Evolutionary conservation across 2,888 invertebrate species (phyloP), one percentile per base, ranked within the genome.

Genomic region (Galerucella calmariensis): DNA sequence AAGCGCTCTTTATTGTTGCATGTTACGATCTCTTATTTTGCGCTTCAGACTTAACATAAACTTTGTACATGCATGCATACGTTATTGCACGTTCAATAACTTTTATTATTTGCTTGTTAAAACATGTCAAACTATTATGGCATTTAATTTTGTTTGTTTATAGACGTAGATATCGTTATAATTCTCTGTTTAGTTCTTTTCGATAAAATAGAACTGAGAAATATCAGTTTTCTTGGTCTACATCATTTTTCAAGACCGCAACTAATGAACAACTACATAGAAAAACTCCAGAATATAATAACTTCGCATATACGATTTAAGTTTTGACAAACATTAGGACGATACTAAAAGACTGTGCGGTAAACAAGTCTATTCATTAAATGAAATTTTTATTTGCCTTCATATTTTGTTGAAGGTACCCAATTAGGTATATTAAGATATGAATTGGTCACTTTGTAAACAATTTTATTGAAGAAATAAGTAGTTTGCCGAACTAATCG

Each of bases 321-420:
- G 63, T 72, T 20, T 72, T 72, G 72, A 72, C 72, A 72, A 67
- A 72, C 66, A 72, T 72, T 72, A 72, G 72, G 20, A 63, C 14
- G 41, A 66, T 72, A 48, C 66, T 72, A 72, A 72, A 67, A 59
- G 72, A 70, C 53, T 41, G 65, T n/a, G 58, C 46, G 70, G 74
- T 77, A 77, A 77, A 77, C 77, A 77, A 77, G 63, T 73, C 72
- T 73, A 72, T 77, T 69, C 72, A 75, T 72, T 75, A 70, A 75
- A 77, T 75, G 69, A 77, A 77, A 77, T 67, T 72, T 72, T 71
- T 72, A 76, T 76, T 68, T 72, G 61, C 67, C 68, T 63, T 69
- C 69, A 74, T 76, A 73, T 69, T 74, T 72, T 72, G 59, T 63
- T 67, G 56, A 35, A 72, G 76, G 69, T 74, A 76, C 46, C 65